phyloP scores from a whole-genome alignment of 2,113 vertebrate species.

The Chaetodon trifascialis region DNA sequence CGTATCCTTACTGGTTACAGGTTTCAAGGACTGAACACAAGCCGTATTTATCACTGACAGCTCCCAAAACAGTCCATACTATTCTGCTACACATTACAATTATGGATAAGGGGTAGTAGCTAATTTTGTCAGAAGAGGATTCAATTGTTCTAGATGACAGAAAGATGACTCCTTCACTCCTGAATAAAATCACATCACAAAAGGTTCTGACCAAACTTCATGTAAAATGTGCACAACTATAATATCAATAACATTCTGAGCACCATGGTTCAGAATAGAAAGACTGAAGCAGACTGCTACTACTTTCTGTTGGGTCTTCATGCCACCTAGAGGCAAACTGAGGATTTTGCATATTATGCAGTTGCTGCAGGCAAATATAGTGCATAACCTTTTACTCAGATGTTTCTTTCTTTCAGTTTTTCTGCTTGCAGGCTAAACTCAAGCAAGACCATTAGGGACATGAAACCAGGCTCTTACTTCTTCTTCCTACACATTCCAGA shows the following conservation, averaged over 20 bases:
- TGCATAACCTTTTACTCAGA: neutral
- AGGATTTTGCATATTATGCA: neutral
- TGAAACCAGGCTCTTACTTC: neutral
- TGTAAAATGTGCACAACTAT: constrained; percentile 1
- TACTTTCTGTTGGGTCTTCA: constrained; percentile 21
- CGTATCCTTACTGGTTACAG: constrained; percentile 26
- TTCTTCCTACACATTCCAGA: neutral
- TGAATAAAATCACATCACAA: neutral
- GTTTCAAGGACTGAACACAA: constrained; percentile 41
- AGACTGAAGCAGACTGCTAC: neutral
- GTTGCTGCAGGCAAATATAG: neutral
- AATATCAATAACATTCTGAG: neutral
- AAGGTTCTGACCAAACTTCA: neutral
- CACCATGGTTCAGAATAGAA: neutral
- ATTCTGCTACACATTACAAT: neutral
- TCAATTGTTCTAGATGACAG: neutral
- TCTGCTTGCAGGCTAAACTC: neutral
- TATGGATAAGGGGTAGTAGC: neutral
- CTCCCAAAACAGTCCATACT: neutral
- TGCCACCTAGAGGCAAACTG: constrained; percentile 65
- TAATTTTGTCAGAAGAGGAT: neutral
- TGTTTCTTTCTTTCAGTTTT: neutral
- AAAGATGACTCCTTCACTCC: neutral
- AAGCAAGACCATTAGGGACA: neutral
- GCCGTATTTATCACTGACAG: constrained; percentile 34